These are phyloP conservation scores for Palythoa heliodiscus DNA, from an alignment of 92 coral and sea anemone genomes.

Conservation along the genomic window DNA sequence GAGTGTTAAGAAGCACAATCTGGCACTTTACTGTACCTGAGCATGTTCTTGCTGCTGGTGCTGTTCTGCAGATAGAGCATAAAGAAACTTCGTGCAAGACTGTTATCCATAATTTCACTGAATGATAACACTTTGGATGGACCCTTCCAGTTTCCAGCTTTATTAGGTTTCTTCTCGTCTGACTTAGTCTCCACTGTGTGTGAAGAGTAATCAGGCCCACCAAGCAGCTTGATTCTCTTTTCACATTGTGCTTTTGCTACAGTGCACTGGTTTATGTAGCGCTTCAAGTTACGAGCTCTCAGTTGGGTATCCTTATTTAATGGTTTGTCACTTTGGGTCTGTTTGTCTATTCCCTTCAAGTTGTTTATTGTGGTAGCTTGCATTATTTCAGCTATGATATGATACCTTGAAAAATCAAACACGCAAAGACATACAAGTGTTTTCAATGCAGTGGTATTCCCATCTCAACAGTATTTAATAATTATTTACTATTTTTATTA, in stretches of 20 bases:
- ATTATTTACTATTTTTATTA: too few relatives aligned
- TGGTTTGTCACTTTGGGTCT: constrained; percentile 71
- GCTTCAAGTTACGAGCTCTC: constrained; percentile 88
- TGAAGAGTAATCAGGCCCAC: constrained; percentile 94
- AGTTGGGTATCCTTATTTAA: constrained; percentile 89
- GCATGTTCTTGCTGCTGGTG: constrained; percentile 85
- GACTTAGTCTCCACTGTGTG: constrained; percentile 59
- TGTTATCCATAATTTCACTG: constrained; percentile 92
- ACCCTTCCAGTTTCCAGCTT: constrained; percentile 42
- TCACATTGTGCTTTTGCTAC: constrained; percentile 98
- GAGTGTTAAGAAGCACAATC: too few relatives aligned
- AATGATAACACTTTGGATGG: constrained; percentile 79
- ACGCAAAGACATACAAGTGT: too few relatives aligned
- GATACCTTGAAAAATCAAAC: constrained; percentile 63
- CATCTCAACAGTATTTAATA: too few relatives aligned
- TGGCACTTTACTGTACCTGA: constrained; percentile 67
- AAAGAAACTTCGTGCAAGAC: constrained; percentile 95
- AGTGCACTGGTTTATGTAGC: constrained; percentile 97
- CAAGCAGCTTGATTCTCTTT: constrained; percentile 89
- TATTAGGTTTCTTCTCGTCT: constrained; percentile 60
- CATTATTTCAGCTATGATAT: constrained; percentile 98
- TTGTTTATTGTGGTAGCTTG: constrained; percentile 98
- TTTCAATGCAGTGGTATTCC: too few relatives aligned
- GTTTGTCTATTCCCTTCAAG: constrained; percentile 84
- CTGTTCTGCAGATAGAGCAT: constrained; percentile 92